A percentile compares a stretch with the other conserved stretches of the same genome.
Conservation (phyloP, 2,113 vertebrate genomes). For the Clarias magur region DNA sequence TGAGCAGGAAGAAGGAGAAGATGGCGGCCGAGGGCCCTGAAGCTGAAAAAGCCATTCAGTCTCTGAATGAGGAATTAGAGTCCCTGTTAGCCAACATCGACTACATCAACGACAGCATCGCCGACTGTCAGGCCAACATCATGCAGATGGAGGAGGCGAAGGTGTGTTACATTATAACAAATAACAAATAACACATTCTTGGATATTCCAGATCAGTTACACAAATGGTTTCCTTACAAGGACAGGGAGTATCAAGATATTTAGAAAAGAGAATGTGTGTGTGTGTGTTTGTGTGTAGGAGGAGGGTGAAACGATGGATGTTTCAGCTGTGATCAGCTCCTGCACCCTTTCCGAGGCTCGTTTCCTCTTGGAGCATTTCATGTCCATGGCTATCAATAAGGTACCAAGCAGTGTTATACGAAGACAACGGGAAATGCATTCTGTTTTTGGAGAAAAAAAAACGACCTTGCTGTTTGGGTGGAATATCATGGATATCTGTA, state of each 20-base stretch:
- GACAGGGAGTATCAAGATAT: neutral
- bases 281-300: conserved; percentile 71
- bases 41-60: conserved; percentile 76
- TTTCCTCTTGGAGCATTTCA: conserved; percentile 93
- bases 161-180: conserved; percentile 63
- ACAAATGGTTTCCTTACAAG: neutral
- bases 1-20: conserved; percentile 82
- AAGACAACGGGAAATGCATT: neutral
- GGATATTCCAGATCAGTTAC: too few relatives aligned
- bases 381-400: conserved; percentile 94
- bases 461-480: neutral
- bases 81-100: conserved; percentile 90
- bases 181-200: neutral
- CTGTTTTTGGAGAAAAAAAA: neutral
- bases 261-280: neutral
- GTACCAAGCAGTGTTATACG: conserved; percentile 63
- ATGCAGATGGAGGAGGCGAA: conserved; percentile 98
- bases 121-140: conserved; percentile 96
- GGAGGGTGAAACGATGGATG: conserved; percentile 88
- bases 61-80: conserved; percentile 89
- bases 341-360: conserved; percentile 90
- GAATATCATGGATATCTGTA: neutral
- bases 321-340: conserved; percentile 87
- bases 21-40: conserved; percentile 80
- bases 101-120: conserved; percentile 96